Percentiles rank a stretch among this genome's conserved stretches.
Conservation (phyloP, 2,113 vertebrate genomes). For the Syrrhaptes paradoxus region DNA sequence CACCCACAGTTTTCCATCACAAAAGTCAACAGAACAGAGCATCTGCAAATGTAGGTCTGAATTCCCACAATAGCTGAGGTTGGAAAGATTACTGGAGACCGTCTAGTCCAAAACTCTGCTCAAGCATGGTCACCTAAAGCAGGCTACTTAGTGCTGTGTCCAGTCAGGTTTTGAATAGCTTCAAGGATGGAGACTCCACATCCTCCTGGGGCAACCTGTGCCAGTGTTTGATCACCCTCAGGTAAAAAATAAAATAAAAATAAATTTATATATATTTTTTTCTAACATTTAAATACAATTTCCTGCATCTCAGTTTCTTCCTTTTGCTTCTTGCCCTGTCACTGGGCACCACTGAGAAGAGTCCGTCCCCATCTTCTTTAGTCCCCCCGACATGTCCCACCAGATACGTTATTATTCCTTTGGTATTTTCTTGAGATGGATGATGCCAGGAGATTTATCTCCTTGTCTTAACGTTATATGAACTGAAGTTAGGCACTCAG, state of each 20-base stretch:
- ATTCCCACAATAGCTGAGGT: background rate
- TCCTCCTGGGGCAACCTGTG: background rate
- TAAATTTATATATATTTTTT: no score
- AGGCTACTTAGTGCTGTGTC: accelerated
- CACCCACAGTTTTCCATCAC: background rate
- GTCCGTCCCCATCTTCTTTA: background rate
- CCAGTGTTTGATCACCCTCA: background rate
- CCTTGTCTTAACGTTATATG: background rate
- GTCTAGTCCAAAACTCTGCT: background rate
- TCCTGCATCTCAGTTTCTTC: background rate
- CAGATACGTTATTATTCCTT: background rate
- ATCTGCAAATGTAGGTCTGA: background rate
- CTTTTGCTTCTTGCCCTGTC: background rate
- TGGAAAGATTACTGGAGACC: background rate
- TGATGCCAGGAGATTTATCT: background rate
- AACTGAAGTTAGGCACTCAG: background rate
- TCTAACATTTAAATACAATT: background rate
- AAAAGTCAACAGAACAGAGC: background rate
- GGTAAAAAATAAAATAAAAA: background rate
- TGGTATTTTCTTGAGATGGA: background rate
- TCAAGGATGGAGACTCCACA: background rate
- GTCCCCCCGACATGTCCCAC: accelerated
- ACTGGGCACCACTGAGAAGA: background rate
- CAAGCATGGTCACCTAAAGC: background rate
- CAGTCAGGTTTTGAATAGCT: background rate